Evolutionary conservation across 2,888 invertebrate species (phyloP).

Genomic region (Parnassius apollo): DNA sequence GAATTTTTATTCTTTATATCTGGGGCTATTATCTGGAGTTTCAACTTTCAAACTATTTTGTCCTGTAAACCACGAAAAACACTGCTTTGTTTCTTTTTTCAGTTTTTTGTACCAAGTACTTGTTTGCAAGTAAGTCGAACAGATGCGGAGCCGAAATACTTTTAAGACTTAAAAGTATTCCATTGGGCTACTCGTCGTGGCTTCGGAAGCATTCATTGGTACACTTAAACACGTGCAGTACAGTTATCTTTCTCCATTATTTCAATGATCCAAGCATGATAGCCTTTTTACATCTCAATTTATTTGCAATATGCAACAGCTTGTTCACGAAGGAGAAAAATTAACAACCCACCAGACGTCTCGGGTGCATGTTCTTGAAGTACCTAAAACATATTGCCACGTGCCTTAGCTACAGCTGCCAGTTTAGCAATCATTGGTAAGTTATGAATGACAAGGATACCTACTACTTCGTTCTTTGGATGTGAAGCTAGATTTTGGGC

Average conservation of each 20-base stretch:
- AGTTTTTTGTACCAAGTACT: too few species aligned
- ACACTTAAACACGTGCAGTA: slow-evolving; percentile 87
- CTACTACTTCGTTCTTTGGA: slow-evolving; percentile 90
- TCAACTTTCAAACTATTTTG: too few species aligned
- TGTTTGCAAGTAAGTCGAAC: too few species aligned
- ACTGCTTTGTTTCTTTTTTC: too few species aligned
- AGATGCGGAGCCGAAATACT: too few species aligned
- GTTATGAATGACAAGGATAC: slow-evolving; percentile 89
- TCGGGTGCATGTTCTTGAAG: slow-evolving; percentile 92
- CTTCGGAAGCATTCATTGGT: too few species aligned
- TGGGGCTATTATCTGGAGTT: too few species aligned
- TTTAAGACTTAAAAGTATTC: too few species aligned
- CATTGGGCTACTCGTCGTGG: too few species aligned
- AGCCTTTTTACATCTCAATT: slow-evolving; percentile 96
- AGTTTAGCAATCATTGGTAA: slow-evolving; percentile 93
- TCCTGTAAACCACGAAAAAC: too few species aligned
- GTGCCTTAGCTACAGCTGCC: slow-evolving; percentile 92
- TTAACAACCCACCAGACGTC: slow-evolving; percentile 93
- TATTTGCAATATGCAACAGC: slow-evolving; percentile 98
- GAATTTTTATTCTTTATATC: too few species aligned
- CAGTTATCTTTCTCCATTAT: slow-evolving; percentile 97
- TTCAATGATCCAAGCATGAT: slow-evolving; percentile 98
- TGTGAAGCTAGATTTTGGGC: slow-evolving; percentile 92
- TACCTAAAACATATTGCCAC: slow-evolving; percentile 92
- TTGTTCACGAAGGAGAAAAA: slow-evolving; percentile 95